These are phyloP conservation scores for Pterocles burchelli DNA, from an alignment of 2,113 vertebrate genomes.

Conservation along the genomic window DNA sequence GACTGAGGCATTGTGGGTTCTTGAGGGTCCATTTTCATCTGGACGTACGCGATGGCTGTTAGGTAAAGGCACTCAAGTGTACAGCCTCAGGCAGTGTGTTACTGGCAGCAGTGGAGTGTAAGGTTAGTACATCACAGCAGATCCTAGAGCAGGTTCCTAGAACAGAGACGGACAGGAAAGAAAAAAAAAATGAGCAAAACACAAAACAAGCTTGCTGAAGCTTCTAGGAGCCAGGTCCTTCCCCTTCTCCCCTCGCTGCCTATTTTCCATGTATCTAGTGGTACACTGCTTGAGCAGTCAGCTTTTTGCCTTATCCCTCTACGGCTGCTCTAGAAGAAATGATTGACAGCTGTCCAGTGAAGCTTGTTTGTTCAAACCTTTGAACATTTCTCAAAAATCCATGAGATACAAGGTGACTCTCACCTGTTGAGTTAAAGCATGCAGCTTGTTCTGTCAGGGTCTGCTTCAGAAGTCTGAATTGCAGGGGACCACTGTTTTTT, in stretches of 20 bases:
- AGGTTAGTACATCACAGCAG: conserved; percentile 80
- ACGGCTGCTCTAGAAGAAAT: neutral
- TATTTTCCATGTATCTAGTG: neutral
- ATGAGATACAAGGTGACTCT: neutral
- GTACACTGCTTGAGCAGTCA: neutral
- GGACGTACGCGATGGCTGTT: conserved; percentile 80
- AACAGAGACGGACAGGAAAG: conserved; percentile 46
- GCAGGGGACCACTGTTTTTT: neutral
- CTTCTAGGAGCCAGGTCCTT: neutral
- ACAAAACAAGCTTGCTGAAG: neutral
- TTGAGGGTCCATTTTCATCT: conserved; percentile 75
- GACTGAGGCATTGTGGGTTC: conserved; percentile 67
- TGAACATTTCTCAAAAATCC: neutral
- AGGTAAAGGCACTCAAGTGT: conserved; percentile 95
- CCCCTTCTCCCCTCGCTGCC: neutral
- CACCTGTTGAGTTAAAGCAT: neutral
- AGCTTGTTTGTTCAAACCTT: neutral
- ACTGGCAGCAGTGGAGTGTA: conserved; percentile 79
- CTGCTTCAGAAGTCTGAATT: neutral
- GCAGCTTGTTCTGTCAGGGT: neutral
- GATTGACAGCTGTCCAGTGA: neutral
- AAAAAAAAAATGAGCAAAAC: neutral
- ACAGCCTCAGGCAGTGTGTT: conserved; percentile 83
- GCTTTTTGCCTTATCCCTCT: neutral
- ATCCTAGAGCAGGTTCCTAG: conserved; percentile 79